phyloP scores from a whole-genome alignment of 2,113 vertebrate genomes.

The Ceyx margarethae region DNA sequence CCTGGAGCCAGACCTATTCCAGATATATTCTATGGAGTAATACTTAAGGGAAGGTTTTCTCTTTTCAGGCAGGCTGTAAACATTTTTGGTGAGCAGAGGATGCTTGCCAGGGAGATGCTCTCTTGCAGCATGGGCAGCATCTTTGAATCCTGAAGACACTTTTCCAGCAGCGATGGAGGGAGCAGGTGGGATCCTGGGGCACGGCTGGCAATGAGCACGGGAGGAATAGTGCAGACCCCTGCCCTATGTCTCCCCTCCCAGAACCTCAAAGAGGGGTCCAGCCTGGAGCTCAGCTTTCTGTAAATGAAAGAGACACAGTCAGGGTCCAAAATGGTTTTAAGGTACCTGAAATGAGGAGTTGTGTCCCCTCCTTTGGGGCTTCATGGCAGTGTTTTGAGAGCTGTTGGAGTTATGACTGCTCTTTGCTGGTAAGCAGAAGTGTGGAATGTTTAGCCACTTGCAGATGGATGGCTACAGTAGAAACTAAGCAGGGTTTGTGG shows the following conservation, averaged over 20 bases:
- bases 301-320: background rate
- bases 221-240: background rate
- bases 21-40: background rate
- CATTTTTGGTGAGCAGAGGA: background rate
- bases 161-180: background rate
- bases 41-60: background rate
- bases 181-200: background rate
- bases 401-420: rapidly evolving
- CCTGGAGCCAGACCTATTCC: background rate
- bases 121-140: rapidly evolving
- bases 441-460: rapidly evolving
- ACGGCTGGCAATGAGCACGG: background rate
- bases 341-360: background rate
- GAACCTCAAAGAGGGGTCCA: background rate
- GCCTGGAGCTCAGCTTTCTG: background rate
- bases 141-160: background rate
- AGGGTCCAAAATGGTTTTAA: background rate
- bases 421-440: background rate
- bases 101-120: background rate
- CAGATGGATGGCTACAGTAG: background rate
- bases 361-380: background rate
- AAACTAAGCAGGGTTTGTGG: background rate
- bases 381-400: background rate
- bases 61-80: background rate
- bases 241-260: background rate